These are phyloP conservation scores for Drosophila multiciliata DNA, from an alignment of 2,888 invertebrate species.

Conservation along the genomic window DNA sequence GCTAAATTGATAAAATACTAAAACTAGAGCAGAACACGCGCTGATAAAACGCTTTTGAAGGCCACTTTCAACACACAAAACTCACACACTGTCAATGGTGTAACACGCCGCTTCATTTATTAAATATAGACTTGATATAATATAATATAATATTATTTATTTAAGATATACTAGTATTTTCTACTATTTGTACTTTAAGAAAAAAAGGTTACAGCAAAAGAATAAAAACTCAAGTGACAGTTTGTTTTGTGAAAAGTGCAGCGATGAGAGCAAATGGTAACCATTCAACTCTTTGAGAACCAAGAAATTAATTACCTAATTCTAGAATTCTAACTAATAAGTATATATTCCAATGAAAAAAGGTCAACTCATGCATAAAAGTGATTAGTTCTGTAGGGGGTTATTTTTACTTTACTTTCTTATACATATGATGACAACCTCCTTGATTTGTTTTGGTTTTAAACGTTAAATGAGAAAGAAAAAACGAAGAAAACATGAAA, in stretches of 20 bases:
- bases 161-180: conserved; percentile 53
- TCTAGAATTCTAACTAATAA: conserved; percentile 20
- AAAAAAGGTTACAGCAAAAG: conserved; percentile 55
- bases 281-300: conserved; percentile 74
- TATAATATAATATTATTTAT: conserved; percentile 29
- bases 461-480: conserved; percentile 24
- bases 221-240: conserved; percentile 64
- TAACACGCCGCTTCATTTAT: conserved; percentile 59
- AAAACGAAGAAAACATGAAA: conserved; percentile 17
- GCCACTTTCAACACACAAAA: conserved; percentile 40
- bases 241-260: conserved; percentile 65
- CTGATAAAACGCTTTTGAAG: conserved; percentile 57
- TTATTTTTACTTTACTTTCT: conserved; percentile 43
- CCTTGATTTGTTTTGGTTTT: conserved; percentile 67
- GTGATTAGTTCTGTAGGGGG: conserved; percentile 38
- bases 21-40: conserved; percentile 54
- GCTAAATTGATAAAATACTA: conserved; percentile 31
- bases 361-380: conserved; percentile 83
- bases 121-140: conserved; percentile 42
- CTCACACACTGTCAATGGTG: conserved; percentile 50
- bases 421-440: conserved; percentile 36
- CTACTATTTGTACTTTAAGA: conserved; percentile 54
- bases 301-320: conserved; percentile 54
- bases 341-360: conserved; percentile 34
- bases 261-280: conserved; percentile 59